A percentile compares a stretch with the other conserved stretches of the same genome.
Conservation (phyloP, 2,888 invertebrate genomes). For the Dusona sp. region DNA sequence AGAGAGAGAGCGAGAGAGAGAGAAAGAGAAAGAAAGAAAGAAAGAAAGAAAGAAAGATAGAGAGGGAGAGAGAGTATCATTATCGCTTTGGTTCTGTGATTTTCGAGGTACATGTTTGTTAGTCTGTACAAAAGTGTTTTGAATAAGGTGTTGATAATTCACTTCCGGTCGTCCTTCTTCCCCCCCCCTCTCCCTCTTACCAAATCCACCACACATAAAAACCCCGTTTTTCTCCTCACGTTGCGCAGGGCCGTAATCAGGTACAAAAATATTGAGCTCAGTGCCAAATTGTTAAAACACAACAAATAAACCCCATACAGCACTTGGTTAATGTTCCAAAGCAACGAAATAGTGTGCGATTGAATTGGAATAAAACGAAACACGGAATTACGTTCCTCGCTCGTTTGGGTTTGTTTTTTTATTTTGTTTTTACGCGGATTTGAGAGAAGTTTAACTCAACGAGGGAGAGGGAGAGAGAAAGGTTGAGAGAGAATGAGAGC, state of each 20-base stretch:
- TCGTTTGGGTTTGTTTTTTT: not conserved
- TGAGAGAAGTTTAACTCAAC: not conserved
- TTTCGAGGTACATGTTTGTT: constrained; percentile 84
- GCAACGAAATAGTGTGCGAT: constrained; percentile 60
- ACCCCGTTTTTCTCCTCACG: constrained; percentile 72
- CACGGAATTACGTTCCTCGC: constrained; percentile 17
- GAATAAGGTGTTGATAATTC: constrained; percentile 82
- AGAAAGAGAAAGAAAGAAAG: no score
- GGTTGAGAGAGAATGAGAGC: not conserved
- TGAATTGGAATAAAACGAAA: not conserved
- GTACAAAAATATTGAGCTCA: constrained; percentile 74
- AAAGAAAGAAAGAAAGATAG: not conserved
- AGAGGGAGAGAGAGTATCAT: constrained; percentile 76
- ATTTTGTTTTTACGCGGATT: not conserved
- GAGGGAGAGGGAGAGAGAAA: not conserved
- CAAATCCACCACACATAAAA: constrained; percentile 25
- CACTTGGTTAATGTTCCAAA: constrained; percentile 63
- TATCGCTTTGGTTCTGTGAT: constrained; percentile 84
- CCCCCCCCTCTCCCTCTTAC: constrained; percentile 59
- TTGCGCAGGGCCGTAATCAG: constrained; percentile 81
- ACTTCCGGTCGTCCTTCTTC: constrained; percentile 77
- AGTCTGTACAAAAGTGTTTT: constrained; percentile 82
- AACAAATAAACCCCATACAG: constrained; percentile 30
- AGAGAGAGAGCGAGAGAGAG: no score
- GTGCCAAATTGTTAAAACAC: constrained; percentile 73